Conservation (phyloP, 1,140 invertebrate genomes). For the Trachymyrmex cornetzi region DNA sequence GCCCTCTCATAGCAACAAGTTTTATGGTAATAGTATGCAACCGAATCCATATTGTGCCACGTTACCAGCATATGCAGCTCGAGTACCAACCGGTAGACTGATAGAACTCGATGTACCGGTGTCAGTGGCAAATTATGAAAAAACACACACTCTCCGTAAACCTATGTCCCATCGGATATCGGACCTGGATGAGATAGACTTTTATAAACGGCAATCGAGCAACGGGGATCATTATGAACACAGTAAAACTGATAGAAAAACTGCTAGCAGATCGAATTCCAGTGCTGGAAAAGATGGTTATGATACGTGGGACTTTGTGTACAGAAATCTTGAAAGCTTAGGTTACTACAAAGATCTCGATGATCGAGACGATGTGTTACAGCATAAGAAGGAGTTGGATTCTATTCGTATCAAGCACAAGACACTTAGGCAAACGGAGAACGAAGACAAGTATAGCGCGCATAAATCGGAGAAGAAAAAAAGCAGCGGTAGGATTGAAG, state of each 20-base stretch:
- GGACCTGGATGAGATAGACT: conserved; percentile 79
- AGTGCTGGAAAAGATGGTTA: conserved; percentile 83
- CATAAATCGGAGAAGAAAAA: conserved; percentile 68
- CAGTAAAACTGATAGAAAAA: conserved; percentile 72
- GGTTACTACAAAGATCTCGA: conserved; percentile 91
- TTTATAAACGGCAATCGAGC: conserved; percentile 59
- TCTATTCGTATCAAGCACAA: conserved; percentile 67
- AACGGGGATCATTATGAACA: conserved; percentile 73
- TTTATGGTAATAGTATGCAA: conserved; percentile 60
- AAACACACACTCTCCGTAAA: conserved; percentile 71
- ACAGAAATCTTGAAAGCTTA: conserved; percentile 91
- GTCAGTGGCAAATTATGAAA: conserved; percentile 77
- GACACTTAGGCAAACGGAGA: conserved; percentile 55
- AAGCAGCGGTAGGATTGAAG: conserved; percentile 21
- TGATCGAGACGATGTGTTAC: conserved; percentile 88
- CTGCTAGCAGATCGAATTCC: conserved; percentile 37
- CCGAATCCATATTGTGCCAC: conserved; percentile 70
- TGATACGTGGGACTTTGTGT: conserved; percentile 93
- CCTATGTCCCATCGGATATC: conserved; percentile 53
- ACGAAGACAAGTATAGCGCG: conserved; percentile 68
- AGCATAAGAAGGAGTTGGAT: conserved; percentile 74
- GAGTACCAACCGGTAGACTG: conserved; percentile 89
- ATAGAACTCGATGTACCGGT: conserved; percentile 90
- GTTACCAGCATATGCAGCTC: conserved; percentile 71
- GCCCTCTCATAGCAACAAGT: conserved; percentile 68